Base-by-base conservation (phyloP, 2,797 vertebrate species). In the Helicolenus hilgendorfi region DNA sequence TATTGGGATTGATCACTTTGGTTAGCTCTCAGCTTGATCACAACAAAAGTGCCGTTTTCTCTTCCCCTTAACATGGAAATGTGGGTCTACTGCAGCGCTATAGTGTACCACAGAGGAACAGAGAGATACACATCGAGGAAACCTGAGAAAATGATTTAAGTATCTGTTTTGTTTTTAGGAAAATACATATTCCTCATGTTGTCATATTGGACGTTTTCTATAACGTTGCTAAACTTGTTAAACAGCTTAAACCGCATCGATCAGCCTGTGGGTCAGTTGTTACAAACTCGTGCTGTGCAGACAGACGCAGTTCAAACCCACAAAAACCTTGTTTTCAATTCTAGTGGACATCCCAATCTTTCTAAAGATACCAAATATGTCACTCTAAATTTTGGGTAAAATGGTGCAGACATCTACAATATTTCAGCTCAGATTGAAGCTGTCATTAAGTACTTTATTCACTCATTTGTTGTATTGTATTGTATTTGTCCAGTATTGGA, bases 21-120 rank as follows among this genome's bases (percentile, higher is more conserved):
- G 80, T 90, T 26, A 36, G 56, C 29, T 20, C 77, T 76, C 58
- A 45, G 35, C 56, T 72, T 67, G 73, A 81, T 87, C 80, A 71
- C 71, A 81, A 83, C 79, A 81, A 35, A 81, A 74, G 35, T 15
- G 7, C 20, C 76, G 78, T 82, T 80, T 82, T 84, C 65, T 82
- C 64, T 77, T 65, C 35, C 72, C 22, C 9, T 29, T 33, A 3
- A 79, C 73, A 62, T 81, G 78, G 79, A 84, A 76, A 82, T 86
- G 69, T 76, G 78, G 85, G 67, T 36, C 41, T 56, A 31, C 72
- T 22, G 27, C 85, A 31, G 74, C 18, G 1, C 38, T 76, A 36
- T 8, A 70, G 41, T 73, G 70, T 1, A 80, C 77, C 80, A 76
- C 82, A 72, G 77, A 77, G 85, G 77, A 80, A 78, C 82, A 72